phyloP scores from a whole-genome alignment of 2,797 vertebrate genomes.

The Pteropus rufus region DNA sequence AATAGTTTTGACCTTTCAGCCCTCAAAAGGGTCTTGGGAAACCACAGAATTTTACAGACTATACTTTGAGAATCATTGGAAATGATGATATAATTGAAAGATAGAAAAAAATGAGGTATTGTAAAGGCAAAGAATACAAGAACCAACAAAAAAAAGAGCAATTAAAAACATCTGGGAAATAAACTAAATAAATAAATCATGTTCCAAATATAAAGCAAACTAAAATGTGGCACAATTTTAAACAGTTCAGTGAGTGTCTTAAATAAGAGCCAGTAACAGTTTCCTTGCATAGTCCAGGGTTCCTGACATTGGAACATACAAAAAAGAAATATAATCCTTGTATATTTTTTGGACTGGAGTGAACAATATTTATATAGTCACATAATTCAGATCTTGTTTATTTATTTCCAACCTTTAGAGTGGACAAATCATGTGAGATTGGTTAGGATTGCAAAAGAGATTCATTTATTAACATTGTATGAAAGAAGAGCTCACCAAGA shows the following conservation, averaged over 20 bases:
- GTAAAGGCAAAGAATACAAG: neutral
- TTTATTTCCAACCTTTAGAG: neutral
- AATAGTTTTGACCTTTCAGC: neutral
- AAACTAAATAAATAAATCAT: neutral
- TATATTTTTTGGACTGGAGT: neutral
- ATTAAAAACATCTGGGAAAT: neutral
- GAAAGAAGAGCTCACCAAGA: neutral
- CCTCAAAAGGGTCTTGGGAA: neutral
- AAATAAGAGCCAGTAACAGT: neutral
- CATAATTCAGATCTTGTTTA: neutral
- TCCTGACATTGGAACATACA: neutral
- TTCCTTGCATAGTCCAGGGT: neutral
- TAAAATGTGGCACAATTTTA: neutral
- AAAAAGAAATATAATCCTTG: conserved; percentile 3
- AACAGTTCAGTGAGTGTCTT: neutral
- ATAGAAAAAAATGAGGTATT: neutral
- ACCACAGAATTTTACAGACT: neutral
- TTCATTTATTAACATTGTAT: neutral
- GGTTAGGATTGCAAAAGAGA: neutral
- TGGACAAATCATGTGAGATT: neutral
- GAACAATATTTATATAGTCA: neutral
- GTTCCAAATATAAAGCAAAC: neutral
- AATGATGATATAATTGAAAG: neutral
- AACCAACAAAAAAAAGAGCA: neutral
- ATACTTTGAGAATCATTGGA: neutral